Evolutionary conservation across 35 echinoderm and acorn worm genomes (phyloP).

Genomic region (Amphiura filiformis): DNA sequence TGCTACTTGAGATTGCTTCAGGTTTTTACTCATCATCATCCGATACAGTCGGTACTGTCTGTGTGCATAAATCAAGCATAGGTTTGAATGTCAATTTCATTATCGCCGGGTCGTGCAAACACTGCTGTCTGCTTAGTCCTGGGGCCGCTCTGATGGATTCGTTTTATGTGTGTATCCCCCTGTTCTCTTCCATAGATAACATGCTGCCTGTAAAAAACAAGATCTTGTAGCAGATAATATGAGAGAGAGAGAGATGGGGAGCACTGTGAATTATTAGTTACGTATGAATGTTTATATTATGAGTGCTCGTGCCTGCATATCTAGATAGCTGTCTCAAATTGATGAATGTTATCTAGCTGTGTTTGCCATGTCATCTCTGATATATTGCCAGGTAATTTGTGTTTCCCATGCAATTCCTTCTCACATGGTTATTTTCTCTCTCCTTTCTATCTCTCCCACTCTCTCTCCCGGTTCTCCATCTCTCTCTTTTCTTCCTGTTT

Average conservation of each 20-base stretch:
- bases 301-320: too few relatives aligned
- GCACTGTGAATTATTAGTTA: not conserved
- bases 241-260: not conserved
- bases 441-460: too few relatives aligned
- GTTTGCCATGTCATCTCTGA: too few relatives aligned
- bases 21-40: not conserved
- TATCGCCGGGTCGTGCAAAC: conserved; percentile 5
- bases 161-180: not conserved
- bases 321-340: too few relatives aligned
- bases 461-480: too few relatives aligned
- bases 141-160: not conserved
- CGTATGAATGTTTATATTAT: not conserved
- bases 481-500: too few relatives aligned
- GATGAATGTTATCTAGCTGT: too few relatives aligned
- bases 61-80: conserved; percentile 5
- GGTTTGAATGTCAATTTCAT: conserved; percentile 8
- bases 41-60: not conserved
- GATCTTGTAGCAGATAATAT: not conserved
- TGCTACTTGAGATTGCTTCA: not conserved
- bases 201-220: not conserved
- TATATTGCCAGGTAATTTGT: too few relatives aligned
- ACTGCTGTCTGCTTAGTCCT: not conserved
- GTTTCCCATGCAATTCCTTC: too few relatives aligned
- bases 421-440: too few relatives aligned
- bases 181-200: not conserved